Evolutionary conservation across 2,113 vertebrate species (phyloP), one percentile per base, ranked within the genome.

Genomic region (Anguilla japonica): DNA sequence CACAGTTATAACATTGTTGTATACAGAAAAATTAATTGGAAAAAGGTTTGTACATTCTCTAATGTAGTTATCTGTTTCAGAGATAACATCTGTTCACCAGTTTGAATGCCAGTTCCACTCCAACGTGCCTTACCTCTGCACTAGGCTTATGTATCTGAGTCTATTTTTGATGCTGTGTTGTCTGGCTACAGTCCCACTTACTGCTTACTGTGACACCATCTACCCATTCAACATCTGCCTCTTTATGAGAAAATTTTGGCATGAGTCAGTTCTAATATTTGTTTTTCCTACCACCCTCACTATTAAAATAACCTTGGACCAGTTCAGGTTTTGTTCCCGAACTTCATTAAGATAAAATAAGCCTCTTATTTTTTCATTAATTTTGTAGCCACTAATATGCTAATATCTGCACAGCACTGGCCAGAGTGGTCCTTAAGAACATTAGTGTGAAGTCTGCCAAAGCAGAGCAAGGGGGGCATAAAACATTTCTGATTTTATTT

Each of bases 21-120:
- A 95, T 94, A 94, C 93, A 93, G 87, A 84, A 91, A 95, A 96
- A 95, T 95, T 93, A 95, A 95, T 94, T 94, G 94, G 93, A 94
- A 95, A 95, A 95, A 95, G 94, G 94, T 95, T 94, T 94, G 94
- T 94, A 95, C 93, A 83, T 91, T 93, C 92, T 92, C 94, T 95
- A 92, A 96, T 95, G 94, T 95, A 95, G 95, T 96, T 95, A 96
- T 95, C 94, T 95, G 93, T 94, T 94, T 93, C 93, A 94, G 94
- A 95, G 71, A 95, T 95, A 95, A 94, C 95, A 96, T 95, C 95
- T 96, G 95, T 94, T 96, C 93, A 26, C 90, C 80, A 84, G 91
- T 91, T 87, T 11, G 56, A 85, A 89, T 94, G 95, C 95, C 95
- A 96, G 94, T 94, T 95, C 94, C 92, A 93, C 92, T 94, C 91